A percentile compares a stretch with the other conserved stretches of the same genome.
Conservation (phyloP, 2,797 vertebrate species). For the Pseudotriccus pelzelni region DNA sequence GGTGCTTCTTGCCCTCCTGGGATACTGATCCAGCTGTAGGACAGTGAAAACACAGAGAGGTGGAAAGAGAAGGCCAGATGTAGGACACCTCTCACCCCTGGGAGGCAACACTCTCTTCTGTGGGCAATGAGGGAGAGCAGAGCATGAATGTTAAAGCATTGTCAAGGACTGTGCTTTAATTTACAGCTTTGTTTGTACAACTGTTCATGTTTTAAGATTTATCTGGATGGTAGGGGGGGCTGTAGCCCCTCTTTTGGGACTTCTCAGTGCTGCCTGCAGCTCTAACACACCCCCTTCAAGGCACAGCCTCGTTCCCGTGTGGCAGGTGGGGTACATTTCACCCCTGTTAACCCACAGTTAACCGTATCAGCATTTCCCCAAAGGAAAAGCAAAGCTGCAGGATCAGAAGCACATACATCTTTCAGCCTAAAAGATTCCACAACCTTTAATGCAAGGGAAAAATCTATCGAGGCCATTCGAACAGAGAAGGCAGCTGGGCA, state of each 20-base stretch:
- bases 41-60: background rate
- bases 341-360: background rate
- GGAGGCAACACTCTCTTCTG: background rate
- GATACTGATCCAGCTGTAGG: background rate
- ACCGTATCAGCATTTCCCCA: background rate
- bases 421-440: background rate
- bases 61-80: background rate
- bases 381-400: background rate
- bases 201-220: background rate
- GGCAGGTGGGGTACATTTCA: background rate
- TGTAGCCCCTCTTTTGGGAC: conserved; percentile 36
- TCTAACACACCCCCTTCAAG: background rate
- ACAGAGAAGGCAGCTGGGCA: background rate
- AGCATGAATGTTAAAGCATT: fast-evolving
- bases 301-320: background rate
- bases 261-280: background rate
- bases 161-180: background rate
- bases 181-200: background rate
- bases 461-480: fast-evolving
- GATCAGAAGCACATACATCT: background rate
- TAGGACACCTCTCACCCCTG: background rate
- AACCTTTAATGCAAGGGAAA: background rate
- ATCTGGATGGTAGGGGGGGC: conserved; percentile 37
- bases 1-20: background rate
- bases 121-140: background rate